phyloP scores from a whole-genome alignment of 2,113 vertebrate species.

The Sphyrna mokarran region DNA sequence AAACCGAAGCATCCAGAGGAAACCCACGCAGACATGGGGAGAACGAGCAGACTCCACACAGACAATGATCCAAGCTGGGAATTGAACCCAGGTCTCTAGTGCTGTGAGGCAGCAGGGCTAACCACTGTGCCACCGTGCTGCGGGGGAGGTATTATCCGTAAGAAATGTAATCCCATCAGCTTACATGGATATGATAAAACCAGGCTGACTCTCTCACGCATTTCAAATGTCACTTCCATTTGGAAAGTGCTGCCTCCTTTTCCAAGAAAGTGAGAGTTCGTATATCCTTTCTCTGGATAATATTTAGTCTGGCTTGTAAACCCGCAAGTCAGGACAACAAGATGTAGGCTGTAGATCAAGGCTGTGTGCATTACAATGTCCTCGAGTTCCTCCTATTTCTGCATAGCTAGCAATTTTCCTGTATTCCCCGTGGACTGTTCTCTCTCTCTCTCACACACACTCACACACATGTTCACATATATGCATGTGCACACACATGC shows the following conservation, averaged over 20 bases:
- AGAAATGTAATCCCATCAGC: background rate
- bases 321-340: background rate
- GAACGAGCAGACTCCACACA: too few relatives aligned
- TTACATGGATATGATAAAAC: too few relatives aligned
- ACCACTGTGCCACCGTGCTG: too few relatives aligned
- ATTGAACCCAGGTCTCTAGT: too few relatives aligned
- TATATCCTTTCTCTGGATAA: background rate
- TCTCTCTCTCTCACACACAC: too few relatives aligned
- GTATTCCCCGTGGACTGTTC: background rate
- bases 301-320: background rate
- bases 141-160: background rate
- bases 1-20: too few relatives aligned
- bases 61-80: too few relatives aligned
- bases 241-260: background rate
- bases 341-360: background rate
- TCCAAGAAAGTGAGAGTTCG: background rate
- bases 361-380: background rate
- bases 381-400: background rate
- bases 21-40: too few relatives aligned
- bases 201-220: background rate
- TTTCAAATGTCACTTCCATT: background rate
- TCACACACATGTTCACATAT: background rate
- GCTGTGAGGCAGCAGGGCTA: too few relatives aligned
- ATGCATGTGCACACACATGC: too few relatives aligned
- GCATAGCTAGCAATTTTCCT: background rate